Evolutionary conservation across 2,113 vertebrate species (phyloP), one percentile per base, ranked within the genome.

Genomic region (Oophaga pumilio): DNA sequence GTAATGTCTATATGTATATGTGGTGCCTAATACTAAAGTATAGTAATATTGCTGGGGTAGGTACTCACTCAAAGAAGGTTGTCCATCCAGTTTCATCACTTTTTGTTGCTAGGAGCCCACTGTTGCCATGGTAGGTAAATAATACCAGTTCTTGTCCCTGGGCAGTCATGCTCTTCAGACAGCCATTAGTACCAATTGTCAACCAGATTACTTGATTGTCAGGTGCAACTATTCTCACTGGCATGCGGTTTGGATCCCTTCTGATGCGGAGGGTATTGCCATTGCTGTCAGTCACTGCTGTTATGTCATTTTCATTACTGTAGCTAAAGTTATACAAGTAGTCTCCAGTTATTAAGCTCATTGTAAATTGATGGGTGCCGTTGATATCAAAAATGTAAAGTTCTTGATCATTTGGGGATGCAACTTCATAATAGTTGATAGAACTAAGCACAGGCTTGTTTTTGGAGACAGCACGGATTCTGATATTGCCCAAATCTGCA

Each of bases 201-300:
- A 99, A 73, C 98, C 97, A 98, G 89, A 99, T 98, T 89, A 98
- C 97, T 85, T 99, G 98, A 94, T 99, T 99, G 89, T 99, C 98
- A 0, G 98, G 98, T 22, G 97, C 97, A 0, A 99, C 97, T 64
- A 99, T 96, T 0, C 98, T 95, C 0, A 99, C 97, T 0, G 98
- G 98, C 94, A 97, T 96, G 5, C 97, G 95, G 90, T 96, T 99
- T 4, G 97, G 95, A 90, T 99, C 98, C 2, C 97, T 92, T 0
- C 98, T 92, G 82, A 99, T 97, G 0, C 97, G 94, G 10, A 99
- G 95, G 0, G 98, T 99, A 84, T 99, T 99, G 64, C 98, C 98
- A 0, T 96, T 97, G 93, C 97, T 97, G 89, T 99, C 97, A 0
- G 97, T 98, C 11, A 98, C 96, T 0, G 97, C 97, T 0, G 97